Evolutionary conservation across 1,140 invertebrate genomes (phyloP), one percentile per base, ranked within the genome.

Genomic region (Heliothis subflexa): DNA sequence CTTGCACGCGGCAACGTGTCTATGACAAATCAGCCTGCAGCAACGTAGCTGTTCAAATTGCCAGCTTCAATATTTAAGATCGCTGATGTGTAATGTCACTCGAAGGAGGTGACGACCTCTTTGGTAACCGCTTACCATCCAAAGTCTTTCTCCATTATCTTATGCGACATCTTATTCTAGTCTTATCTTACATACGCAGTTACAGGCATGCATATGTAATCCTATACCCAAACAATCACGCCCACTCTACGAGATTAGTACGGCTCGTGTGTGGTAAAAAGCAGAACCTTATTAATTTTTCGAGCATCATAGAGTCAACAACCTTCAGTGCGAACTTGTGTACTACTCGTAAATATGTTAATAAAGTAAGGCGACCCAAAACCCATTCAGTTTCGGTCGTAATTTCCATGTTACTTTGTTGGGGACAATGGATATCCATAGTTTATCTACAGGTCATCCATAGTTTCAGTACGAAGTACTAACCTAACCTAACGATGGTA

Each of bases 301-400:
- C 33, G 40, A 57, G 70, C 55, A 74, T 70, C 47, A n/a, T 21
- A 61, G 16, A 74, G 71, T 59, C 71, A 49, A 74, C 18, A 45
- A 45, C 71, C 71, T 74, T 74, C 55, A 14, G 18, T 5, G n/a
- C 40, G 40, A 55, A 49, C 71, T 59, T 45, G 33, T 45, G 59
- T 61, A 62, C 47, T 18, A 75, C 57, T 62, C 73, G 59, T 75
- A 75, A 75, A 75, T 61, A 75, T 75, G 57, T 75, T 59, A 75
- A 28, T 62, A 33, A 62, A 64, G 45, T 40, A 33, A 74, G 47
- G 59, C 57, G 33, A 62, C 40, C 73, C 73, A 33, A 75, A 75
- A n/a, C 55, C 73, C 57, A 75, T 75, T 64, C 55, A 64, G 73
- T 33, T 52, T 64, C 18, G 73, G 57, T 75, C 57, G 57, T 75